phyloP scores from a whole-genome alignment of 2,888 invertebrate species.

The Perdita meconis region DNA sequence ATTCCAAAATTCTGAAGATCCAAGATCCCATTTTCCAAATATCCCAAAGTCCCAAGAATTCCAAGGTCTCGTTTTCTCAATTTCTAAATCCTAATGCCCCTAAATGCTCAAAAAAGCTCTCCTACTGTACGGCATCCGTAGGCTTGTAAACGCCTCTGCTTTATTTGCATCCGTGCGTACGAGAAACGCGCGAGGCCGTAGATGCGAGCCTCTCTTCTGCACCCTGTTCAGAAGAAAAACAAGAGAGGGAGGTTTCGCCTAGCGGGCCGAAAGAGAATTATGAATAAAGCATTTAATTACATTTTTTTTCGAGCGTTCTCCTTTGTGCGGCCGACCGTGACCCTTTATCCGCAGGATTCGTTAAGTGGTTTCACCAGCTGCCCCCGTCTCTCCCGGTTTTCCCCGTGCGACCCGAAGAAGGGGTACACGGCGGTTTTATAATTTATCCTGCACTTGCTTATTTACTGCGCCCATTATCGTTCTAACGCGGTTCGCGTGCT shows the following conservation, averaged over 20 bases:
- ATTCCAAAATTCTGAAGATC: too few species aligned
- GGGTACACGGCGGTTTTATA: slow-evolving; percentile 28
- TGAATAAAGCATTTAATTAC: slow-evolving; percentile 69
- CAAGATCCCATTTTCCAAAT: too few species aligned
- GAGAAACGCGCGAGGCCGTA: neutral
- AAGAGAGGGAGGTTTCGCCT: neutral
- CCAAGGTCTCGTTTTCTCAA: too few species aligned
- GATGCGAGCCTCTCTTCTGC: slow-evolving; percentile 2
- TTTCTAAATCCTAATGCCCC: too few species aligned
- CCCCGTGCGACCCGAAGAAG: too few species aligned
- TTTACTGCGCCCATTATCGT: slow-evolving; percentile 62
- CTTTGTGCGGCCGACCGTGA: slow-evolving; percentile 54
- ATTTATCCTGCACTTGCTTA: slow-evolving; percentile 61
- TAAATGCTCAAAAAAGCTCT: too few species aligned
- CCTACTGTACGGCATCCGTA: too few species aligned
- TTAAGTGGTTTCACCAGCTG: slow-evolving; percentile 59
- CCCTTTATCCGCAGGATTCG: slow-evolving; percentile 63
- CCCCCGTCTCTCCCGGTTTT: neutral
- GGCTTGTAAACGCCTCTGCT: too few species aligned
- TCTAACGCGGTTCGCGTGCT: slow-evolving; percentile 49
- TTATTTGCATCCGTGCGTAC: too few species aligned
- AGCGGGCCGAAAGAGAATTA: slow-evolving; percentile 36
- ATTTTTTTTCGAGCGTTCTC: slow-evolving; percentile 61
- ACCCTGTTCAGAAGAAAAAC: slow-evolving; percentile 9
- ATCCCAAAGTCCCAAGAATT: too few species aligned